phyloP scores from a whole-genome alignment of 2,113 vertebrate genomes.

The Terrapene triunguis region DNA sequence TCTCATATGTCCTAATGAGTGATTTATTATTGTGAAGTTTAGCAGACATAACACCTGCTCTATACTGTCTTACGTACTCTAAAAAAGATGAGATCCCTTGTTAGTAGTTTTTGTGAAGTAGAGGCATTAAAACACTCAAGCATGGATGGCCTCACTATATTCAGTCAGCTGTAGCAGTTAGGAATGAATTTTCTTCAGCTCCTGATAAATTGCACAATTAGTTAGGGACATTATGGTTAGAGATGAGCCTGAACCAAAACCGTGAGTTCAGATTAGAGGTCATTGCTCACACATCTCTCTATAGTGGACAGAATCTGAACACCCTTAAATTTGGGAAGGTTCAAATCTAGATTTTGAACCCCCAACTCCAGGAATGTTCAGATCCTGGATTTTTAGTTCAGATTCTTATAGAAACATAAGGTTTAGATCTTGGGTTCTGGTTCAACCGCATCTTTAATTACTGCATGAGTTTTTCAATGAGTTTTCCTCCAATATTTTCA shows the following conservation, averaged over 20 bases:
- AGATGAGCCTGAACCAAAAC: neutral
- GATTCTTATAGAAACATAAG: neutral
- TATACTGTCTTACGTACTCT: neutral
- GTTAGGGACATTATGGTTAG: neutral
- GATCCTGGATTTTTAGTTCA: neutral
- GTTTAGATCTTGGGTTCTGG: neutral
- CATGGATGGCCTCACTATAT: neutral
- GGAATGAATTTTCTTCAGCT: neutral
- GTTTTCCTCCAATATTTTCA: neutral
- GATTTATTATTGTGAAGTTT: neutral
- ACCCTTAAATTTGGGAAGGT: neutral
- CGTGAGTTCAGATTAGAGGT: neutral
- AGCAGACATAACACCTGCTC: neutral
- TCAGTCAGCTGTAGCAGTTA: neutral
- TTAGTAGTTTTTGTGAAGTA: neutral
- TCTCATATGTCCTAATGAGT: neutral
- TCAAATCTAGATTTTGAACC: neutral
- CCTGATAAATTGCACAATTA: neutral
- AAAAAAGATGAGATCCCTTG: neutral
- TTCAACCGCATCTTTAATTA: neutral
- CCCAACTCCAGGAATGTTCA: neutral
- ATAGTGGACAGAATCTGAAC: neutral
- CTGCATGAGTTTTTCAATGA: neutral
- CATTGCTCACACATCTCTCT: neutral
- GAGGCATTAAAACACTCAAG: neutral